Evolutionary conservation across 2,113 vertebrate genomes (phyloP), one percentile per base, ranked within the genome.

Genomic region (Rhombomys opimus): DNA sequence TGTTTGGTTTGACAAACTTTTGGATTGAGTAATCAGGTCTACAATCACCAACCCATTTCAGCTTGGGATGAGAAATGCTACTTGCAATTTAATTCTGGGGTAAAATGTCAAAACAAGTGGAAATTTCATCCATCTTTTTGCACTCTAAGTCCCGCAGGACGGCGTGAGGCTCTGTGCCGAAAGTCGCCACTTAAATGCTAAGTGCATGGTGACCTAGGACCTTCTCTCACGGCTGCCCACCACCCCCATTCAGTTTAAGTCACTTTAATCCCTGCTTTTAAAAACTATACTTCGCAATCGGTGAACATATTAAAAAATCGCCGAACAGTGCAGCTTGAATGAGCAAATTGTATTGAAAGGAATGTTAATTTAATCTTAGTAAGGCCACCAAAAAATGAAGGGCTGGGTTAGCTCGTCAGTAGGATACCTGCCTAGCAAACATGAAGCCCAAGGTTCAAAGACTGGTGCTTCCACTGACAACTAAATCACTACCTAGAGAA

Each of bases 21-120:
- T 50, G 76, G 32, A 87, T 80, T 93, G 87, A 82, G 67, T 88
- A 95, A 97, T 94, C 90, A 96, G 86, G 52, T 95, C 91, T 93
- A 57, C 81, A 87, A 94, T 95, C 86, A 89, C 27, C 77, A 25
- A 54, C 80, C 18, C 72, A 86, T 95, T 91, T 93, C 78, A 93
- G 84, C 2, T 73, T 89, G 46, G 77, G 63, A 95, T 89, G 54
- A 96, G 76, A 97, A 95, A 93, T 77, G 27, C 54, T 52, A 90
- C 80, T 96, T 76, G 93, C 97, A 85, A 94, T 96, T 96, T 93
- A 92, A 97, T 81, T 93, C 77, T 96, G 92, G 52, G 57, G 59
- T 81, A 72, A 97, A 96, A 85, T 92, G 87, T 96, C 85, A 92
- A 94, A 96, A 91, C 89, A 93, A 91, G 91, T 65, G 73, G 87